Evolutionary conservation across 2,888 invertebrate genomes (phyloP).

Genomic region (Xestia c-nigrum): DNA sequence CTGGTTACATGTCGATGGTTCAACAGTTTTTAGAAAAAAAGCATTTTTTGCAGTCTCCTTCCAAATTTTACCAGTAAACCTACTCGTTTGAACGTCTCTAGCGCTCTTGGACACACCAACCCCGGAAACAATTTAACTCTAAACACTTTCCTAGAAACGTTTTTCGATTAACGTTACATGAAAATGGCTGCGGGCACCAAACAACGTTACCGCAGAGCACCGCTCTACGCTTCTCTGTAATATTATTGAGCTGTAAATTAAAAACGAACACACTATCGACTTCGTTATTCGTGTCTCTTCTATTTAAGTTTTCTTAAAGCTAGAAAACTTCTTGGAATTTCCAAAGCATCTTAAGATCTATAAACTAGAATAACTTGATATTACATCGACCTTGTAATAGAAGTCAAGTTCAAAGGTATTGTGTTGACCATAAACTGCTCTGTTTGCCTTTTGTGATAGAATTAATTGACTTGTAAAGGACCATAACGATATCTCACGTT

Average conservation of each 20-base stretch:
- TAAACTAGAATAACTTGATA: slow-evolving; percentile 14
- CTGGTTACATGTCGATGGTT: not conserved
- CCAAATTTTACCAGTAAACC: not conserved
- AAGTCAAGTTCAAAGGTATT: slow-evolving; percentile 57
- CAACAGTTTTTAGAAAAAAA: not conserved
- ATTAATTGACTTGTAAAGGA: slow-evolving; percentile 31
- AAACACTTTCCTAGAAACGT: not conserved
- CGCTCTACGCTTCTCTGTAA: not conserved
- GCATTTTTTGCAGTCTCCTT: not conserved
- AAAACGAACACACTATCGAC: slow-evolving; percentile 1
- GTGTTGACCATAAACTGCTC: slow-evolving; percentile 41
- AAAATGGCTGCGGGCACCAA: slow-evolving; percentile 5
- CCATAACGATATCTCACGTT: slow-evolving; percentile 6
- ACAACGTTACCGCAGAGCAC: slow-evolving; percentile 2
- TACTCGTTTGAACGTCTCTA: not conserved
- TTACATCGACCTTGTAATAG: slow-evolving; percentile 41
- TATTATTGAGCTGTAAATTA: slow-evolving; percentile 17
- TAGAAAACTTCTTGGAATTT: not conserved
- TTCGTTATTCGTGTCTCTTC: not conserved
- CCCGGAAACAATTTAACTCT: not conserved
- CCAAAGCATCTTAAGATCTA: slow-evolving; percentile 1
- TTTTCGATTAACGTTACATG: slow-evolving; percentile 15
- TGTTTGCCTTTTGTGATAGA: slow-evolving; percentile 32
- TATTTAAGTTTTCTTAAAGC: not conserved
- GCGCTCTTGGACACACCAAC: not conserved